Conservation (phyloP, 2,888 invertebrate genomes). For the Lacanobia oleracea region DNA sequence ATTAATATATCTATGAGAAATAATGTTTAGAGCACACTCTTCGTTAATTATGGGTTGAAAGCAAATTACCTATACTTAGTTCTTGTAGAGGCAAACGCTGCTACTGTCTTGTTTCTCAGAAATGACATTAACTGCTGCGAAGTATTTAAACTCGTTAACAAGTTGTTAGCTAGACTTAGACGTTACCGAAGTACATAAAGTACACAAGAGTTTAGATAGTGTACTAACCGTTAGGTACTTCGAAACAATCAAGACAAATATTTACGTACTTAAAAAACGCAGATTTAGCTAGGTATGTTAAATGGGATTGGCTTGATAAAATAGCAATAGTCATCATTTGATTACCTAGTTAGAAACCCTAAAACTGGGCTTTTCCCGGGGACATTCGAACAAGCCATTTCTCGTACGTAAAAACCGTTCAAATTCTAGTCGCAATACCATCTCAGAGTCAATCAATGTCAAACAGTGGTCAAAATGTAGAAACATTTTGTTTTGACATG, state of each 20-base stretch:
- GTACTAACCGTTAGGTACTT: neutral
- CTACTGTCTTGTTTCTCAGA: constrained; percentile 23
- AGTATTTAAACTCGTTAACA: neutral
- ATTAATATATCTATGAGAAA: constrained; percentile 17
- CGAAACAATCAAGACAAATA: neutral
- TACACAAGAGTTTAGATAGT: neutral
- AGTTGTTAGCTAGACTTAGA: neutral
- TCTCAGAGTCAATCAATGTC: too few relatives aligned
- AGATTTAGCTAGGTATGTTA: neutral
- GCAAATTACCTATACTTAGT: constrained; percentile 16
- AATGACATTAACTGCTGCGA: constrained; percentile 2
- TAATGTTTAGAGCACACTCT: constrained; percentile 24
- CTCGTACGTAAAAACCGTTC: too few relatives aligned
- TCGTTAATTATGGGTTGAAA: constrained; percentile 21
- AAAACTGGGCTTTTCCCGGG: neutral
- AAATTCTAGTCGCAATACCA: too few relatives aligned
- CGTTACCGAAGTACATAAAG: neutral
- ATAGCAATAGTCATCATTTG: neutral
- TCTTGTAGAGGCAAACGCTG: constrained; percentile 5
- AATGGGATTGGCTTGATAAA: neutral
- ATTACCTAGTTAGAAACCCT: neutral
- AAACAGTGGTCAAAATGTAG: too few relatives aligned
- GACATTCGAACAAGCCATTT: neutral
- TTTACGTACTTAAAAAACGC: neutral
- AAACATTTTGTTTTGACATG: too few relatives aligned